These are phyloP conservation scores for Drosophila oshimai DNA, from an alignment of 1,140 invertebrate genomes.

Conservation along the genomic window DNA sequence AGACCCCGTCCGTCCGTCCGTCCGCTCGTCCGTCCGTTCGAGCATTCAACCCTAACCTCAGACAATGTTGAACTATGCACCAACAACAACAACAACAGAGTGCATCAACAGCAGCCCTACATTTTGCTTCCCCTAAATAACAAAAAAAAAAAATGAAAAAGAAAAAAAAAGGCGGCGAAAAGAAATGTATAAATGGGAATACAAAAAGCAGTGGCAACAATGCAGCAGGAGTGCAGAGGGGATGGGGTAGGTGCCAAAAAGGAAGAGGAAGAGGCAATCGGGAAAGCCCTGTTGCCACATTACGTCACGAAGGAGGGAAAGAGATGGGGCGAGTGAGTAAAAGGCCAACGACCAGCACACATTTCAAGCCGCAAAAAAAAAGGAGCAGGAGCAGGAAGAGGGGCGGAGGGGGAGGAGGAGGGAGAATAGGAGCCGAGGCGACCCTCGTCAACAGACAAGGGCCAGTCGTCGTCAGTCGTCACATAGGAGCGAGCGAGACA, in stretches of 20 bases:
- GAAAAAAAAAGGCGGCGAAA: not conserved
- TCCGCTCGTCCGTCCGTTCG: too few species aligned
- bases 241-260: not conserved
- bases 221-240: constrained; percentile 1
- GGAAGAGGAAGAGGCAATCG: constrained; percentile 11
- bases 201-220: constrained; percentile 18
- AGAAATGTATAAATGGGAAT: constrained; percentile 7
- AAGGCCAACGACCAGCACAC: constrained; percentile 79
- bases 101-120: constrained; percentile 37
- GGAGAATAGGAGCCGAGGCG: constrained; percentile 2
- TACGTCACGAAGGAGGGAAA: constrained; percentile 44
- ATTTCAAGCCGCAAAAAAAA: constrained; percentile 50
- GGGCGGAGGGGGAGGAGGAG: not conserved
- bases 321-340: not conserved
- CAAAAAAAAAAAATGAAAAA: not conserved
- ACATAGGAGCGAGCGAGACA: constrained; percentile 8
- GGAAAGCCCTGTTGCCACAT: constrained; percentile 66
- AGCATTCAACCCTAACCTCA: constrained; percentile 81
- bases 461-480: too few species aligned
- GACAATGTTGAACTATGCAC: constrained; percentile 65
- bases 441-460: constrained; percentile 37
- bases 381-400: not conserved
- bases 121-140: constrained; percentile 39
- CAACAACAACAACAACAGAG: constrained; percentile 8
- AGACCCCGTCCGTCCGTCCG: constrained; percentile 13